These are phyloP conservation scores for Cephus spinipes DNA, from an alignment of 2,888 invertebrate genomes.

Conservation along the genomic window DNA sequence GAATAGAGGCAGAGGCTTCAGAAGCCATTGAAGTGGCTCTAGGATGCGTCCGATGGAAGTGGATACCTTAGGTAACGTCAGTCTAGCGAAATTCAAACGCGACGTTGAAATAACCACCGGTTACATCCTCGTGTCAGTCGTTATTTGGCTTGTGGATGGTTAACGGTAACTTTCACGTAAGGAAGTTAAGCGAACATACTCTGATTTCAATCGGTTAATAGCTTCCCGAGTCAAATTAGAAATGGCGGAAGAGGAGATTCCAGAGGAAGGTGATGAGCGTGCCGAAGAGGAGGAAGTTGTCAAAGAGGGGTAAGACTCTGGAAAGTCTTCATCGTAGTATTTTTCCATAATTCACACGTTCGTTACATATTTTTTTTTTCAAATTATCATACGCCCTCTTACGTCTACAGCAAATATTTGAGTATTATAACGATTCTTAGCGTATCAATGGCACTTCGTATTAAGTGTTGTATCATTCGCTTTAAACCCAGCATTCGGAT, in stretches of 20 bases:
- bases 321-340: not conserved
- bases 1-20: conserved; percentile 54
- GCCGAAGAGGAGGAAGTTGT: conserved; percentile 26
- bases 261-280: not conserved
- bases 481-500: not conserved
- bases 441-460: not conserved
- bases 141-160: not conserved
- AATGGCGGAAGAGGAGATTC: conserved; percentile 46
- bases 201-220: not conserved
- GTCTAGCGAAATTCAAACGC: conserved; percentile 10
- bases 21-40: conserved; percentile 47
- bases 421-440: not conserved
- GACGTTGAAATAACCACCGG: not conserved
- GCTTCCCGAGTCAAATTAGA: not conserved
- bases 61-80: conserved; percentile 13
- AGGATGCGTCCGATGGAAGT: not conserved
- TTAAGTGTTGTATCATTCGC: not conserved
- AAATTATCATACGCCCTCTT: not conserved
- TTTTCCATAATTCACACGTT: not conserved
- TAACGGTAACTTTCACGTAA: not conserved
- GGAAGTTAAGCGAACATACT: not conserved
- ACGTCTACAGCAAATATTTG: not conserved
- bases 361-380: not conserved
- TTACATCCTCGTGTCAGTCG: conserved; percentile 2
- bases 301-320: conserved; percentile 44